Base-by-base conservation (phyloP, 2,797 vertebrate genomes). In the Anguilla obscura region DNA sequence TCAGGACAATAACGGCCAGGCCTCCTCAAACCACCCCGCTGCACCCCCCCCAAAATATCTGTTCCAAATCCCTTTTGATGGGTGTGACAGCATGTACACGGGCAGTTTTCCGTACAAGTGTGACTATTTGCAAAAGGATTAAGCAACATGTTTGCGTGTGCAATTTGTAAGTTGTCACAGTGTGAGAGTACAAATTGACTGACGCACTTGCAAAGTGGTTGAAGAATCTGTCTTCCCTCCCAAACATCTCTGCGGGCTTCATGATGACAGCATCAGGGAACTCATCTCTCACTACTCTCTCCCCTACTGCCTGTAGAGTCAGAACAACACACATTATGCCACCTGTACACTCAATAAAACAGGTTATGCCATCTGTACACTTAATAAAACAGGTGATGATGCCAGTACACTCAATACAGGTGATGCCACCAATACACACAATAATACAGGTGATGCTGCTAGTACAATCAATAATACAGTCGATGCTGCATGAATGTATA, bases 181-280 rank as follows among this genome's bases (percentile, higher is more conserved):
- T 27, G 18, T 60, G 9, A 60, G 24, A 80, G 85, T 52, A 58
- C 12, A 33, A 9, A 27, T 0, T 40, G 54, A n/a, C 0, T 14
- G 30, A 86, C 97, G 87, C 96, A 99, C 99, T 97, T 92, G 97
- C 97, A 0, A 96, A 98, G 93, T 98, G 93, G 94, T 99, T 99
- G 90, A 99, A 96, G 94, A 98, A 99, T 45, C 94, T 89, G 92
- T 99, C 98, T 90, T 99, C 99, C 92, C 98, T 97, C 76, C 99
- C 99, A 87, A 96, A 99, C 33, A 98, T 95, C 94, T 99, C 98
- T 0, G 98, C 94, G 0, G 98, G 98, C 92, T 98, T 99, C 95
- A 99, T 91, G 91, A 99, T 98, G 86, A 97, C 90, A 10, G 97
- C 97, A 1, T 98, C 96, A 3, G 99, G 98, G 92, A 99, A 99